Evolutionary conservation across 2,113 vertebrate species (phyloP).

Genomic region (Trochalopteron elliotii): DNA sequence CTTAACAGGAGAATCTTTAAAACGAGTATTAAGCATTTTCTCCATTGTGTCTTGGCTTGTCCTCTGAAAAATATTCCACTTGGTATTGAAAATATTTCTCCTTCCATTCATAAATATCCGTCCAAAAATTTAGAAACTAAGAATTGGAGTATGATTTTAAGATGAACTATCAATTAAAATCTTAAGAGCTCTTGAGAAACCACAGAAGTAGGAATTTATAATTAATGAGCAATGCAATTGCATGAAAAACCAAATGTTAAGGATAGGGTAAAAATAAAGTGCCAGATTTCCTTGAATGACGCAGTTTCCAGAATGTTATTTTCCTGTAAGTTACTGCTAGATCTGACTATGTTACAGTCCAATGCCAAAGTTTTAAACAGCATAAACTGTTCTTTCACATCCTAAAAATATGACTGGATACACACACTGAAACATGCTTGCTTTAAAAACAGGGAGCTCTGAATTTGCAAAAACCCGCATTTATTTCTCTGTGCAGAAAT

Average conservation of each 20-base stretch:
- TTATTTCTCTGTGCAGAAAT: background rate
- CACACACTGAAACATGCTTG: background rate
- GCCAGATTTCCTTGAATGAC: background rate
- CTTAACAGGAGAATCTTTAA: background rate
- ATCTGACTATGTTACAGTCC: background rate
- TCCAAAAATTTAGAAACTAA: background rate
- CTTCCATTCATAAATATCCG: background rate
- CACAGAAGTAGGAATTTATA: background rate
- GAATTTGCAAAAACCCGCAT: background rate
- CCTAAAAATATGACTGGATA: background rate
- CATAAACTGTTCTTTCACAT: background rate
- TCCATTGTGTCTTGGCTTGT: background rate
- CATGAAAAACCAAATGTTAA: background rate
- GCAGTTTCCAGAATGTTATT: background rate
- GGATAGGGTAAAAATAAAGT: background rate
- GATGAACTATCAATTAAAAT: background rate
- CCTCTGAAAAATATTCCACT: background rate
- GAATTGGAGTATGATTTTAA: background rate
- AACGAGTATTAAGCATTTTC: background rate
- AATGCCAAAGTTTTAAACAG: background rate
- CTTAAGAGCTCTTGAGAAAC: background rate
- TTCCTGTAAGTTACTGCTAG: background rate
- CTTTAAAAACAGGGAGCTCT: background rate
- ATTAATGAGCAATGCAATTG: background rate
- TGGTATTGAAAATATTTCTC: background rate